Percentiles rank a stretch among this genome's conserved stretches.
These are phyloP conservation scores for Drosophila ogumai DNA, from an alignment of 1,140 invertebrate genomes.

Conservation along the genomic window DNA sequence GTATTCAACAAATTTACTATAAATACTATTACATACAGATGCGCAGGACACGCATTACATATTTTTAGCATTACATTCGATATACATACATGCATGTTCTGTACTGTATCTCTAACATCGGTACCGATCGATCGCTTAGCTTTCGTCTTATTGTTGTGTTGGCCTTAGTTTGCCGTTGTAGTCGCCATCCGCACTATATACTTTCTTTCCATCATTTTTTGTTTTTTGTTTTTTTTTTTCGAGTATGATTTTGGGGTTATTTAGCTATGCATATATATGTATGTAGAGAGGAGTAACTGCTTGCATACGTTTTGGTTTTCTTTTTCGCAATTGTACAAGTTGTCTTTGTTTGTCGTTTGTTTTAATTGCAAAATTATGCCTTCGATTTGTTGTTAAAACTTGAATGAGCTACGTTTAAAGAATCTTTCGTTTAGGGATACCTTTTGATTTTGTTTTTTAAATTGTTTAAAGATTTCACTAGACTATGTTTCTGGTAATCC, in stretches of 20 bases:
- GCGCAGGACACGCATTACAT: constrained; percentile 59
- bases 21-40: constrained; percentile 68
- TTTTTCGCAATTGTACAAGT: constrained; percentile 65
- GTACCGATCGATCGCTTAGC: constrained; percentile 64
- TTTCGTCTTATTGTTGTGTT: constrained; percentile 61
- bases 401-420: constrained; percentile 74
- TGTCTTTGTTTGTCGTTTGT: constrained; percentile 37
- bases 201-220: neutral
- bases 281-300: constrained; percentile 75
- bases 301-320: constrained; percentile 55
- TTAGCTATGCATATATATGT: constrained; percentile 70
- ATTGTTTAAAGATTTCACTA: constrained; percentile 58
- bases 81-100: constrained; percentile 61
- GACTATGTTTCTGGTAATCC: constrained; percentile 48
- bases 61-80: constrained; percentile 63
- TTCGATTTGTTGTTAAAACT: constrained; percentile 70
- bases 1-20: constrained; percentile 76
- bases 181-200: constrained; percentile 24
- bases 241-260: constrained; percentile 68
- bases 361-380: constrained; percentile 67
- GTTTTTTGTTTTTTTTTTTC: constrained; percentile 25
- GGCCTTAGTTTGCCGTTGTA: constrained; percentile 28
- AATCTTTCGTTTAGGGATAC: constrained; percentile 48
- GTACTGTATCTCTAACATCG: constrained; percentile 46
- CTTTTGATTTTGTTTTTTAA: constrained; percentile 56